These are phyloP conservation scores for Rhopilema esculentum DNA, from an alignment of 30 jellyfish, hydroid and myxozoan species.

Conservation along the genomic window DNA sequence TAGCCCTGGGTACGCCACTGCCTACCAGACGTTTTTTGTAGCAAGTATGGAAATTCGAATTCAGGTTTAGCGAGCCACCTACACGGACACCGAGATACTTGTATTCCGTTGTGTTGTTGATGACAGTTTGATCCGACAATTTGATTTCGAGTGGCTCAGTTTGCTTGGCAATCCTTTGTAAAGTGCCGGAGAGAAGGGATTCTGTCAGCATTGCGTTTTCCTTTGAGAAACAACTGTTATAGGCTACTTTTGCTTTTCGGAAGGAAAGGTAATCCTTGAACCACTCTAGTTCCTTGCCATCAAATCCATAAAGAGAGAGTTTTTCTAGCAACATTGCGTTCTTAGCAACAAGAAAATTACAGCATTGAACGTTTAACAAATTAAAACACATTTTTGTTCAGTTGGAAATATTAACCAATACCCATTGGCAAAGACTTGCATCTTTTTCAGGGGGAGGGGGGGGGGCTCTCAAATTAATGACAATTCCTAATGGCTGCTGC, in stretches of 20 bases:
- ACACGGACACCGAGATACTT: constrained; percentile 67
- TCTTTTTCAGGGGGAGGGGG: no score
- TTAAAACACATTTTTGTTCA: no score
- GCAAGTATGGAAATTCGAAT: constrained; percentile 11
- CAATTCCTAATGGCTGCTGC: no score
- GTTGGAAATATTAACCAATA: no score
- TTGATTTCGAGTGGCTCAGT: constrained; percentile 61
- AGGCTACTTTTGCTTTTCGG: constrained; percentile 2
- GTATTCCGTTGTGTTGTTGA: constrained; percentile 65
- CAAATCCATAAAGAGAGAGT: constrained; percentile 47
- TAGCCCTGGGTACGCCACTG: no score
- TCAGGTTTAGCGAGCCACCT: constrained; percentile 40
- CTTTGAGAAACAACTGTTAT: constrained; percentile 16
- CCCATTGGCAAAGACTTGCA: no score
- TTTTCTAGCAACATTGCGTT: constrained; percentile 41
- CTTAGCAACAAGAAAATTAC: no score
- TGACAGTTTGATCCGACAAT: constrained; percentile 60
- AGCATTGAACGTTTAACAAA: no score
- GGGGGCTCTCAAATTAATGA: no score
- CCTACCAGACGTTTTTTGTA: not conserved
- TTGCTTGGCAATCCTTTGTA: constrained; percentile 63
- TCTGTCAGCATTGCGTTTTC: constrained; percentile 25
- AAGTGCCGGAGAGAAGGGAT: constrained; percentile 50
- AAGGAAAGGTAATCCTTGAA: constrained; percentile 23
- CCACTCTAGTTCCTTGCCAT: constrained; percentile 44